Evolutionary conservation across 1,140 invertebrate species (phyloP), one percentile per base, ranked within the genome.

Genomic region (Aleiodes sp.): DNA sequence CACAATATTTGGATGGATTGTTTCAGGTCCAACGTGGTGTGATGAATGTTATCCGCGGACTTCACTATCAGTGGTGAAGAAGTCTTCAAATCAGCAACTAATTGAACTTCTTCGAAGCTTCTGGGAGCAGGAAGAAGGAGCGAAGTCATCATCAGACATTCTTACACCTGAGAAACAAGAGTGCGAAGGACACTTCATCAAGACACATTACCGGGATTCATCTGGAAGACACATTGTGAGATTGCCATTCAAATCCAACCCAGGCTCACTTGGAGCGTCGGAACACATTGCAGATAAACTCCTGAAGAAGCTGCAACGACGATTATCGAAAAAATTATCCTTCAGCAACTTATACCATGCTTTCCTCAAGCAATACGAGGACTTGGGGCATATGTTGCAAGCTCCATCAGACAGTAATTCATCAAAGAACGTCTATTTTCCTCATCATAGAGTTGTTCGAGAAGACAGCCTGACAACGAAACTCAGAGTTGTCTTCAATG

Each of bases 331-430:
- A 33, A 33, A 75, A 28, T 67, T 69, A 6, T 14, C 67, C 1
- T 16, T 74, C 3, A 69, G 70, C 63, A 21, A 12, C 26, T 7
- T 67, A 43, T 81, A 84, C 66, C 10, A 14, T 10, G 37, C 65
- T 21, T 78, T 82, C 65, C 73, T 84, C 67, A 21, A 75, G 7
- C 75, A 83, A 69, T 80, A 80, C 52, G 9, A 69, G 26, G 1
- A 67, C 0, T 60, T 79, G 6, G 70, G 73, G 2, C 76, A 80
- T 60, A 82, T 80, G 78, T 66, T 28, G 14, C 14, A n/a, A 16
- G 37, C 9, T 2, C 8, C 28, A 39, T 8, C n/a, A 2, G 52
- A 59, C 9, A 31, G 65, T 10, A 8, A 41, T 56, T 0, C 7
- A 26, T 26, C 59, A 31, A 14, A 52, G 16, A 56, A 46, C n/a